These are phyloP conservation scores for Rhinoderma darwinii DNA, from an alignment of 2,113 vertebrate genomes.

Conservation along the genomic window DNA sequence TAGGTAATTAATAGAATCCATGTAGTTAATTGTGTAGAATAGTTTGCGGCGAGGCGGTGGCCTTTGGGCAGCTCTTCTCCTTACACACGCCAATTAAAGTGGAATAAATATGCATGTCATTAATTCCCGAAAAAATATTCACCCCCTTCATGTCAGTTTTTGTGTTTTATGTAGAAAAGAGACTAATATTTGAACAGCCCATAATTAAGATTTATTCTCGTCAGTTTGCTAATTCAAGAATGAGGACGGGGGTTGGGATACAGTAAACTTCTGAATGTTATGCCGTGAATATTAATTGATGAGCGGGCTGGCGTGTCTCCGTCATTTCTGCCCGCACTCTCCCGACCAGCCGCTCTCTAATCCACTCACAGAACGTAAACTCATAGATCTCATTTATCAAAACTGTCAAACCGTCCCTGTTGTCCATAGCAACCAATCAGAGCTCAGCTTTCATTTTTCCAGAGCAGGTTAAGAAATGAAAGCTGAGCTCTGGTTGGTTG, in stretches of 20 bases:
- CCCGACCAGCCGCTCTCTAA: neutral
- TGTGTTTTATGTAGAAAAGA: neutral
- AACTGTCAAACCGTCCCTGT: no score
- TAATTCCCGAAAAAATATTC: conserved; percentile 58
- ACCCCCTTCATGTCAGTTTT: conserved; percentile 3
- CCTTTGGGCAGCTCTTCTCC: conserved; percentile 66
- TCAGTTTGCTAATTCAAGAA: conserved; percentile 24
- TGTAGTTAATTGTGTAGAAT: conserved; percentile 79
- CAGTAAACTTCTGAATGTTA: neutral
- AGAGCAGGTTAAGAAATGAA: no score
- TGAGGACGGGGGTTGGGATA: conserved; percentile 3
- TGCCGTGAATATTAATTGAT: conserved; percentile 5
- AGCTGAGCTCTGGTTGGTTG: no score
- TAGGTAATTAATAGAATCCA: conserved; percentile 68
- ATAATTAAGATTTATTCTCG: conserved; percentile 45
- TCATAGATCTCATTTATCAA: no score
- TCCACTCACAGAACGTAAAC: neutral
- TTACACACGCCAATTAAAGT: conserved; percentile 69
- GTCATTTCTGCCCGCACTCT: neutral
- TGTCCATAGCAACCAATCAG: no score
- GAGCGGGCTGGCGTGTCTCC: neutral
- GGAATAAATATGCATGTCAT: conserved; percentile 67
- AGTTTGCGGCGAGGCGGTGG: conserved; percentile 72
- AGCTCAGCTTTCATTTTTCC: no score
- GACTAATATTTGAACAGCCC: conserved; percentile 23